Percentiles rank a stretch among this genome's conserved stretches.
Evolutionary conservation across 2,113 vertebrate species (phyloP).

Genomic region (Eira barbara): DNA sequence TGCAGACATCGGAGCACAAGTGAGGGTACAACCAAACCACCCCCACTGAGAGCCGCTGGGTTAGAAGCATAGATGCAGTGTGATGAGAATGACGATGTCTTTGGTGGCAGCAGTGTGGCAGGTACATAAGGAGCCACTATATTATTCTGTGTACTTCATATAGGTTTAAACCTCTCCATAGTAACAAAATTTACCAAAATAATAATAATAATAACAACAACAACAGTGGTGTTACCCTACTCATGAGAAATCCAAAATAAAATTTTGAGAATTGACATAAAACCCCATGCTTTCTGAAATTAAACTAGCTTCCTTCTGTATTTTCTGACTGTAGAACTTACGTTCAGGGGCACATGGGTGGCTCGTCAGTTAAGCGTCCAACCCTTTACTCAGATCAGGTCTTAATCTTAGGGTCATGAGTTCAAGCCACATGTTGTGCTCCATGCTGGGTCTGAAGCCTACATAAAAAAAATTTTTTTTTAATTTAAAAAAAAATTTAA

Average conservation of each 20-base stretch:
- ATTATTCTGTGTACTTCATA: background rate
- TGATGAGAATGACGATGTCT: background rate
- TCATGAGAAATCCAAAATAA: background rate
- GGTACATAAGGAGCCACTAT: background rate
- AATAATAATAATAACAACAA: too few relatives aligned
- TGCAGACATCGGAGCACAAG: background rate
- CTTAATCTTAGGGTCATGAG: background rate
- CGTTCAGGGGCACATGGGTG: background rate
- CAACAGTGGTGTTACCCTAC: background rate
- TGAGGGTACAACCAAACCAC: background rate
- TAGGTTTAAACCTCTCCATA: slow-evolving; percentile 5
- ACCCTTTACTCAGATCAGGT: background rate
- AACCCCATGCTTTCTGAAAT: background rate
- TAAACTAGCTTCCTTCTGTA: background rate
- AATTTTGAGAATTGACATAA: background rate
- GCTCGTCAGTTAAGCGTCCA: background rate
- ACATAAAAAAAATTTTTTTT: background rate
- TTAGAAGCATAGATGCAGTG: background rate
- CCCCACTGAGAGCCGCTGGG: background rate
- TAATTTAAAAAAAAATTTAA: background rate
- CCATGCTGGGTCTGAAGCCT: background rate
- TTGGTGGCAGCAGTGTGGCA: background rate
- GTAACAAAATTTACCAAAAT: background rate
- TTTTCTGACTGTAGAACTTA: background rate
- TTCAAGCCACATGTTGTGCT: background rate